A percentile compares a stretch with the other conserved stretches of the same genome.
phyloP scores from a whole-genome alignment of 2,113 vertebrate genomes.

The Prionailurus bengalensis region DNA sequence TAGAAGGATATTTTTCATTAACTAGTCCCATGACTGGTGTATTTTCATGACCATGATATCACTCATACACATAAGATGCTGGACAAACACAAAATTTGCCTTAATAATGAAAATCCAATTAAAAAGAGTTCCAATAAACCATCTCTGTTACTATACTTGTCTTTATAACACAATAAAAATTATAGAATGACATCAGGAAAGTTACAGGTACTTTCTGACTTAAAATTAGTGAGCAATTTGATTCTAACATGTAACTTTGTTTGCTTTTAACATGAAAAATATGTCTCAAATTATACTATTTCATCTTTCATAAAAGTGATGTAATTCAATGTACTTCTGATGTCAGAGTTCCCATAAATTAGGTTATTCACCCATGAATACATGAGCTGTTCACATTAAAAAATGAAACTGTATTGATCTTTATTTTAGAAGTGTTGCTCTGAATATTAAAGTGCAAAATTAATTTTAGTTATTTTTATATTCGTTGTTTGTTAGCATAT shows the following conservation, averaged over 20 bases:
- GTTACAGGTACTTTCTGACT: constrained; percentile 52
- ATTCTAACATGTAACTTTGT: constrained; percentile 44
- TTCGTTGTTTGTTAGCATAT: not conserved
- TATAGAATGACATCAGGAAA: constrained; percentile 27
- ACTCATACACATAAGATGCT: not conserved
- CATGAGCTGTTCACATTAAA: not conserved
- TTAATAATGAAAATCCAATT: constrained; percentile 59
- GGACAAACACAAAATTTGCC: constrained; percentile 39
- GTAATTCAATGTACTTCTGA: not conserved
- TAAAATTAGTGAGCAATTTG: constrained; percentile 67
- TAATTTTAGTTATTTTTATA: not conserved
- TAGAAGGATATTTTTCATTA: not conserved
- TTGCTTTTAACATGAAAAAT: constrained; percentile 63
- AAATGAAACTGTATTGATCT: not conserved
- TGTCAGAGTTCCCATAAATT: not conserved
- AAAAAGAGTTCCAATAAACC: constrained; percentile 43
- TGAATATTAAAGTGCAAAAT: not conserved
- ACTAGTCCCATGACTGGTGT: not conserved
- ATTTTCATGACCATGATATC: constrained; percentile 27
- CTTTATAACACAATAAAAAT: constrained; percentile 66
- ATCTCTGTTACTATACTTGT: constrained; percentile 52
- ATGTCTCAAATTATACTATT: constrained; percentile 18
- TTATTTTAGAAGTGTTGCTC: not conserved
- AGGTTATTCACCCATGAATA: not conserved
- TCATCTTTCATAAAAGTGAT: not conserved